Conservation (phyloP, 1,140 invertebrate genomes). For the Bathynomus jamesi region DNA sequence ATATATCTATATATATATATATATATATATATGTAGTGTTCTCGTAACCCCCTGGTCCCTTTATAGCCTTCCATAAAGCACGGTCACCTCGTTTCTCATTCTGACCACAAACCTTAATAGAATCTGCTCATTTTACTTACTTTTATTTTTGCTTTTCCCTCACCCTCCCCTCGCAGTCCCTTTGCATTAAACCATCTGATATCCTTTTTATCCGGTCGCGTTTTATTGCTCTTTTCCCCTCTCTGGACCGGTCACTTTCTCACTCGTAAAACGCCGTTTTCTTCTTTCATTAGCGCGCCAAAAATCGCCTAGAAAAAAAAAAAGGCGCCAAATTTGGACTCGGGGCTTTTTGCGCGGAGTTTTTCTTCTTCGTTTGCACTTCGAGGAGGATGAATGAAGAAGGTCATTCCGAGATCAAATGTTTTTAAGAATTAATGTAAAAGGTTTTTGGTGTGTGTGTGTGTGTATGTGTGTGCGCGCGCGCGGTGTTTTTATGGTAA, state of each 20-base stretch:
- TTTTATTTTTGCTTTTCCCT: background rate
- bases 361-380: too few relatives aligned
- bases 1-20: slow-evolving; percentile 1
- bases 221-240: slow-evolving; percentile 1
- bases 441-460: too few relatives aligned
- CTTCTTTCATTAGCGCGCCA: background rate
- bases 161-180: background rate
- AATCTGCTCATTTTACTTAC: slow-evolving; percentile 1
- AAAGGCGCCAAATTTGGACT: too few relatives aligned
- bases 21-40: background rate
- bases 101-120: slow-evolving; percentile 1
- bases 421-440: too few relatives aligned
- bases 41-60: background rate
- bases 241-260: background rate
- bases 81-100: background rate
- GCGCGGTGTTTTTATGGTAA: too few relatives aligned
- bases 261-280: background rate
- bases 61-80: slow-evolving; percentile 1
- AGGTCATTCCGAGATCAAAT: too few relatives aligned
- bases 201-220: background rate
- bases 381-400: too few relatives aligned
- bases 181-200: slow-evolving; percentile 1
- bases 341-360: too few relatives aligned
- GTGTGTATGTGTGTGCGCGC: too few relatives aligned
- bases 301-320: background rate